These are phyloP conservation scores for Pipa parva DNA, from an alignment of 2,113 vertebrate species.

Conservation along the genomic window DNA sequence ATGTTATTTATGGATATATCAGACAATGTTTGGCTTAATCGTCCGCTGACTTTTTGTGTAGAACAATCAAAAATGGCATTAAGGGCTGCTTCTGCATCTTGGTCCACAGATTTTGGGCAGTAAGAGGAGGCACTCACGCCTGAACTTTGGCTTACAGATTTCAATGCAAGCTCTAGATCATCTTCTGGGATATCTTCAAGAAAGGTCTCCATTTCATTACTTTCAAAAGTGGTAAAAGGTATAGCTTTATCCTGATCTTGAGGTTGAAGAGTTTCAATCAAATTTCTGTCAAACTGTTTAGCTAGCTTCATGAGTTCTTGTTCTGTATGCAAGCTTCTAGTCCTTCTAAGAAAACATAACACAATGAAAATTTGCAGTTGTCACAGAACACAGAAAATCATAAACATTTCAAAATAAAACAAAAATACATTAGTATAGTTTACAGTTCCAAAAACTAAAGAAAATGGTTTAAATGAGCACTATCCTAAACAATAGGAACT, in stretches of 20 bases:
- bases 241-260: conserved; percentile 47
- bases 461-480: too few relatives aligned
- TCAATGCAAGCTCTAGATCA: conserved; percentile 38
- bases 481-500: too few relatives aligned
- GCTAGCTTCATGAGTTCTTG: conserved; percentile 86
- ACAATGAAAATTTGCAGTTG: too few relatives aligned
- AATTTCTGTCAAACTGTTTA: conserved; percentile 83
- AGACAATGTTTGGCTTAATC: conserved; percentile 67
- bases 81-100: conserved; percentile 72
- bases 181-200: conserved; percentile 41
- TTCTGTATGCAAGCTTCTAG: conserved; percentile 68
- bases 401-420: too few relatives aligned
- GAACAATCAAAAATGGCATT: conserved; percentile 83
- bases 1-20: conserved; percentile 44
- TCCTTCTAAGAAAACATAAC: conserved; percentile 50
- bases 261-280: conserved; percentile 69
- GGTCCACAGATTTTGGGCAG: conserved; percentile 56
- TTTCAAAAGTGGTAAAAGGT: conserved; percentile 21
- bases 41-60: conserved; percentile 73
- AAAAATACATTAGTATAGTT: too few relatives aligned
- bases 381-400: too few relatives aligned
- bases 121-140: conserved; percentile 29
- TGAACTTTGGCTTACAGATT: conserved; percentile 47
- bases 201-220: conserved; percentile 19
- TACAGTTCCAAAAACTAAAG: too few relatives aligned